Evolutionary conservation across 2,797 vertebrate species (phyloP), one percentile per base, ranked within the genome.

Genomic region (Carduelis carduelis): DNA sequence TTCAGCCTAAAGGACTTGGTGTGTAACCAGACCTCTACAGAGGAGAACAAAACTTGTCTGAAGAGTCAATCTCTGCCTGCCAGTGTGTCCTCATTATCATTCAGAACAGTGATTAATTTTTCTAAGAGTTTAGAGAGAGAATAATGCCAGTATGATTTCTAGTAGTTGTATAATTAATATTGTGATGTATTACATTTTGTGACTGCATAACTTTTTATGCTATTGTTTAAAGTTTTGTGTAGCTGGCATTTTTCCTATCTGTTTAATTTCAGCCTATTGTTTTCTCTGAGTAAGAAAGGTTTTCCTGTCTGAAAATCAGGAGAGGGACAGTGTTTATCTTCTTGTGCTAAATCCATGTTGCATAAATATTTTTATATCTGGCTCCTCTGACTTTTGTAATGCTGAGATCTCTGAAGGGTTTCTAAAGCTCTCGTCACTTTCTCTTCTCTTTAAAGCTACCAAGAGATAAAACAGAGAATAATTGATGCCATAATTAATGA

Each of bases 401-500:
- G 75, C 69, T 83, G 66, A 56, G 61, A 83, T 83, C 78, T 83
- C 70, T 46, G 37, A 44, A 37, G 81, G 70, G 28, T 92, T 94
- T 91, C 41, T 89, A 44, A 93, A 93, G 18, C n/a, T 78, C 52
- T 56, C 87, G 41, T 87, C 37, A 32, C 28, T 63, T 87, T 69
- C 50, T 77, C 34, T 34, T 37, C n/a, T 91, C 76, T 68, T 80
- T 87, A 89, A 86, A 80, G 66, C 90, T 83, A 79, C 35, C n/a
- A 68, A 83, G 87, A 75, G 80, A 94, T 46, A 91, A 68, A 95
- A 77, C 43, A 87, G 50, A 94, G 68, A 87, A 39, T 95, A 93
- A 96, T 97, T 97, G 83, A 68, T 90, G 41, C 78, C 88, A 59
- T 96, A 98, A 97, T 97, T 96, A 96, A 83, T 95, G 65, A 88